Evolutionary conservation across 1,140 invertebrate species (phyloP).

Genomic region (Calephelis virginiensis): DNA sequence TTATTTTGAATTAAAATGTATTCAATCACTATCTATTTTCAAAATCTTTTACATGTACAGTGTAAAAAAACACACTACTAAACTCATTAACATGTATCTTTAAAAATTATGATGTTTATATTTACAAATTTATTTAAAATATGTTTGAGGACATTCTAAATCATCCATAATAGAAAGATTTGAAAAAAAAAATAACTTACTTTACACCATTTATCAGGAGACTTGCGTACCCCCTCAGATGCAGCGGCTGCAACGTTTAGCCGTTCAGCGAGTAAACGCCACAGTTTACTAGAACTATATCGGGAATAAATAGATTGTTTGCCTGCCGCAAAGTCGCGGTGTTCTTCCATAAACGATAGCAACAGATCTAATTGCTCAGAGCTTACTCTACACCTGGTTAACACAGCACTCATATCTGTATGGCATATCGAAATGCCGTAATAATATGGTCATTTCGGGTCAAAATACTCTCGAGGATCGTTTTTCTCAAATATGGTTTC

Average conservation of each 20-base stretch:
- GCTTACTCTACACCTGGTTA: constrained; percentile 62
- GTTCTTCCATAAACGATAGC: constrained; percentile 73
- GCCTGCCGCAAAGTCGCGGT: constrained; percentile 66
- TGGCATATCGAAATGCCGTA: not conserved
- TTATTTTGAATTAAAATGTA: too few relatives aligned
- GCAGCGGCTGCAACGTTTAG: constrained; percentile 61
- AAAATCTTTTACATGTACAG: too few relatives aligned
- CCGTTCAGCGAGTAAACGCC: constrained; percentile 62
- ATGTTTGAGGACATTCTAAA: too few relatives aligned
- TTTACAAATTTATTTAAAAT: too few relatives aligned
- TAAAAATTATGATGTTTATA: too few relatives aligned
- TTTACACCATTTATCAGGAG: constrained; percentile 66
- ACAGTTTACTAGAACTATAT: constrained; percentile 65
- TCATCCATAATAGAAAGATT: constrained; percentile 1
- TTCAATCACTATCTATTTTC: too few relatives aligned
- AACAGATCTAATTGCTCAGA: constrained; percentile 62
- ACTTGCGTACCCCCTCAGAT: constrained; percentile 57
- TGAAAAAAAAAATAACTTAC: constrained; percentile 33
- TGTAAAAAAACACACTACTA: too few relatives aligned
- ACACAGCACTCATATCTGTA: constrained; percentile 48
- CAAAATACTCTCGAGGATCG: not conserved
- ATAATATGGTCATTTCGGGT: not conserved
- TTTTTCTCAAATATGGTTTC: not conserved
- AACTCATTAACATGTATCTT: too few relatives aligned
- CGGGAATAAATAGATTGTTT: constrained; percentile 67